A percentile compares a stretch with the other conserved stretches of the same genome.
Evolutionary conservation across 92 coral and sea anemone species (phyloP).

Genomic region (Siderastrea siderea): DNA sequence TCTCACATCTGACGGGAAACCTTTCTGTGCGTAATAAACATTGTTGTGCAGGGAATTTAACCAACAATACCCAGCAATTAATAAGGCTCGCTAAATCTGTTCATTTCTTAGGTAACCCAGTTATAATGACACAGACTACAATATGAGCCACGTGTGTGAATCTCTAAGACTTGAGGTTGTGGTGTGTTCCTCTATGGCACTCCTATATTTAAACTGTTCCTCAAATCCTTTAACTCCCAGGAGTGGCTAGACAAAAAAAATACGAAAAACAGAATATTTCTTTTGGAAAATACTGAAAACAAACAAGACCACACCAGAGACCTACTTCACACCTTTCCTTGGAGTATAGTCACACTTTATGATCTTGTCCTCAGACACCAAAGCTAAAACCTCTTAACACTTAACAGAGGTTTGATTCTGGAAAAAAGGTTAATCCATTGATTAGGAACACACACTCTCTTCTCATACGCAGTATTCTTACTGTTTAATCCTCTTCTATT

Average conservation of each 20-base stretch:
- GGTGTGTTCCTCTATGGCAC: neutral
- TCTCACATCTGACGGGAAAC: conserved; percentile 80
- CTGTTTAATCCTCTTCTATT: neutral
- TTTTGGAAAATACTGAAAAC: neutral
- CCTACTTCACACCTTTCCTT: neutral
- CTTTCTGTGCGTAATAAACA: conserved; percentile 83
- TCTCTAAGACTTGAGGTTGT: conserved; percentile 8
- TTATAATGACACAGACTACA: conserved; percentile 69
- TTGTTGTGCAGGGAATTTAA: conserved; percentile 73
- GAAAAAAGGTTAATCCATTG: neutral
- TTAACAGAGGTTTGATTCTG: neutral
- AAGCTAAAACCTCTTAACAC: neutral
- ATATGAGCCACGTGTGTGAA: conserved; percentile 72
- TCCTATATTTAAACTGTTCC: neutral
- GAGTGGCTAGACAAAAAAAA: neutral
- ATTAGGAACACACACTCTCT: neutral
- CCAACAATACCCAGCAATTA: conserved; percentile 90
- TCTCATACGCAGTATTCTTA: neutral
- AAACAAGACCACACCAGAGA: neutral
- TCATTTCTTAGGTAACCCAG: conserved; percentile 86
- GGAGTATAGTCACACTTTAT: neutral
- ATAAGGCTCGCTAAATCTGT: conserved; percentile 79
- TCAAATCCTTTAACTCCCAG: neutral
- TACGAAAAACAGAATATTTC: neutral
- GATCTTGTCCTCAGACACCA: no score